Percentiles rank a stretch among this genome's conserved stretches.
Evolutionary conservation across 2,797 vertebrate species (phyloP).

Genomic region (Sitta carolinensis): DNA sequence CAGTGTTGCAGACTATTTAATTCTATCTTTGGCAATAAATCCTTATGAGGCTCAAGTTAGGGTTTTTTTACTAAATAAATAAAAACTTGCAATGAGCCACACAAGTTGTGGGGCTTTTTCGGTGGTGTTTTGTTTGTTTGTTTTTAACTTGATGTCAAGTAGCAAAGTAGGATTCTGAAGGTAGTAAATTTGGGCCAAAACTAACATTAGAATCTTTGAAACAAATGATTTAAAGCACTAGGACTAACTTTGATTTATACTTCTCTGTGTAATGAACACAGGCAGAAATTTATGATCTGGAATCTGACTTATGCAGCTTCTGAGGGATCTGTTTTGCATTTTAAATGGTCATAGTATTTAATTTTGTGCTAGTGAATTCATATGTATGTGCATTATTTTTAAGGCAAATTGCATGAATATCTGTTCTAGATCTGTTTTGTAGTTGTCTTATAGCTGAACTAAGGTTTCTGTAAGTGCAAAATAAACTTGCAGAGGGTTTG

Average conservation of each 20-base stretch:
- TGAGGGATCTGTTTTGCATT: not conserved
- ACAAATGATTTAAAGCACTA: not conserved
- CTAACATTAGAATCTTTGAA: not conserved
- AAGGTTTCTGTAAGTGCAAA: not conserved
- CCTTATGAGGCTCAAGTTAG: not conserved
- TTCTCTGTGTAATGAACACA: not conserved
- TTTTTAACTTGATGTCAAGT: not conserved
- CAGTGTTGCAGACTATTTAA: not conserved
- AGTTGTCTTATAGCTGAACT: not conserved
- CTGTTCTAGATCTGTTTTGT: not conserved
- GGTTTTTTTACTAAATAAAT: not conserved
- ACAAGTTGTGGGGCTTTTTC: not conserved
- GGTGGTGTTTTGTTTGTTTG: not conserved
- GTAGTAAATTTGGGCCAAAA: not conserved
- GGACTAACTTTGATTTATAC: not conserved
- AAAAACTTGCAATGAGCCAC: not conserved
- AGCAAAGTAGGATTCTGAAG: not conserved
- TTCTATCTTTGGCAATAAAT: constrained; percentile 10
- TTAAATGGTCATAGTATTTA: not conserved
- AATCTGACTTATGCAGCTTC: not conserved
- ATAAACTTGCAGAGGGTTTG: not conserved
- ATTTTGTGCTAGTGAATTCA: not conserved
- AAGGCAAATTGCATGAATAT: not conserved
- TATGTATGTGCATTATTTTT: not conserved
- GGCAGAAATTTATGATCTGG: not conserved